Evolutionary conservation across 2,888 invertebrate genomes (phyloP).

Genomic region (Phoenoteleia sp.): DNA sequence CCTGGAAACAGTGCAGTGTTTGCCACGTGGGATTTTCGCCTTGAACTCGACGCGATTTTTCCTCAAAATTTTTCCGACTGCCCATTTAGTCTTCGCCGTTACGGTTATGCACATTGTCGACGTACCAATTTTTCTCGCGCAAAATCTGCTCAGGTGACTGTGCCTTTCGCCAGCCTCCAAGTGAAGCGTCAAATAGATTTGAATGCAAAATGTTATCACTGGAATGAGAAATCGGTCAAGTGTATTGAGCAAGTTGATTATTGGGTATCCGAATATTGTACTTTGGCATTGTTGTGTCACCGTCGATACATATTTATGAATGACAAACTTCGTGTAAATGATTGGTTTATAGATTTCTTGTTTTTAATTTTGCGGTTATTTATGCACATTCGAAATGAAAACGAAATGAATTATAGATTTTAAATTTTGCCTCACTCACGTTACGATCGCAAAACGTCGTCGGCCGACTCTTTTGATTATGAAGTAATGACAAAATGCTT

Average conservation of each 20-base stretch:
- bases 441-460: not conserved
- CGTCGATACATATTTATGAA: conserved; percentile 50
- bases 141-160: conserved; percentile 37
- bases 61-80: conserved; percentile 28
- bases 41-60: conserved; percentile 34
- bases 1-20: not conserved
- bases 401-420: conserved; percentile 42
- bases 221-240: conserved; percentile 45
- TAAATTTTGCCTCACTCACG: not conserved
- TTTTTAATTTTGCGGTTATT: conserved; percentile 46
- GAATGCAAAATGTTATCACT: conserved; percentile 47
- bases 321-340: conserved; percentile 41
- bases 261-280: conserved; percentile 48
- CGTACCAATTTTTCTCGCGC: conserved; percentile 14
- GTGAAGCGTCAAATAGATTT: conserved; percentile 46
- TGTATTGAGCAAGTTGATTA: conserved; percentile 58
- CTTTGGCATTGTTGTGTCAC: conserved; percentile 42
- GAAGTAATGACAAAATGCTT: conserved; percentile 30
- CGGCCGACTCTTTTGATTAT: conserved; percentile 29
- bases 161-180: not conserved
- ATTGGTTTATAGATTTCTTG: conserved; percentile 58
- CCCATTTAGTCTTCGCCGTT: conserved; percentile 12
- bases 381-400: not conserved
- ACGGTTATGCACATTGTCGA: conserved; percentile 34
- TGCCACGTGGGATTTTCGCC: conserved; percentile 28